Percentiles rank a stretch among this genome's conserved stretches.
These are phyloP conservation scores for Torymus aiolomorphi DNA, from an alignment of 2,888 invertebrate species.

Conservation along the genomic window DNA sequence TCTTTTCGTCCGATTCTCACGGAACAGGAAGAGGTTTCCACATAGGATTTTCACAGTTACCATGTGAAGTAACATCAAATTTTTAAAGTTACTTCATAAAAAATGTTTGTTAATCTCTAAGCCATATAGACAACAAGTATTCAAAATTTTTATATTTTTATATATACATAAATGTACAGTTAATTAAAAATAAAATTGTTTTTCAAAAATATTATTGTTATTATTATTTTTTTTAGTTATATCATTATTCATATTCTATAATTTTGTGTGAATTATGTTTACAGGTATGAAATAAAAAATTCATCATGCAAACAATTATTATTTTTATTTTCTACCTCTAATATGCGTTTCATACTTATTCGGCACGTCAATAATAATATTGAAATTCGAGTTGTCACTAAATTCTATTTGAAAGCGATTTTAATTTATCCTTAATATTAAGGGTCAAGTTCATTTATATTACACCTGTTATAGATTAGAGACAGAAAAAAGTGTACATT, in stretches of 20 bases:
- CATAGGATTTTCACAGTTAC: constrained; percentile 73
- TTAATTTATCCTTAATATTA: neutral
- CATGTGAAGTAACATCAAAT: constrained; percentile 57
- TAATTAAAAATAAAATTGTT: constrained; percentile 34
- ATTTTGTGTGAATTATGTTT: neutral
- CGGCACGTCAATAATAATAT: constrained; percentile 31
- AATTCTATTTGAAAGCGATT: neutral
- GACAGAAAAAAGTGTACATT: constrained; percentile 16
- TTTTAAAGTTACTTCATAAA: constrained; percentile 40
- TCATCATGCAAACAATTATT: constrained; percentile 44
- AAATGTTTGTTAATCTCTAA: neutral
- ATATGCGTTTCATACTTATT: constrained; percentile 29
- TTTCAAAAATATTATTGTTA: neutral
- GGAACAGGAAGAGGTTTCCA: constrained; percentile 75
- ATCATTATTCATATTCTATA: neutral
- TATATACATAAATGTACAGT: constrained; percentile 23
- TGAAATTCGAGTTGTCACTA: constrained; percentile 2
- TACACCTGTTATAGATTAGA: constrained; percentile 6
- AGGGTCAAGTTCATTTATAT: constrained; percentile 21
- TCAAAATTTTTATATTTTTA: constrained; percentile 29
- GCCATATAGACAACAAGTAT: constrained; percentile 10
- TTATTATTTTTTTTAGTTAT: neutral
- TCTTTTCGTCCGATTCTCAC: constrained; percentile 72
- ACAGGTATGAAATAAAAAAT: constrained; percentile 9
- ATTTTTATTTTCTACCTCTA: constrained; percentile 38